phyloP scores from a whole-genome alignment of 1,140 invertebrate species.

The Andricus grossulariae region DNA sequence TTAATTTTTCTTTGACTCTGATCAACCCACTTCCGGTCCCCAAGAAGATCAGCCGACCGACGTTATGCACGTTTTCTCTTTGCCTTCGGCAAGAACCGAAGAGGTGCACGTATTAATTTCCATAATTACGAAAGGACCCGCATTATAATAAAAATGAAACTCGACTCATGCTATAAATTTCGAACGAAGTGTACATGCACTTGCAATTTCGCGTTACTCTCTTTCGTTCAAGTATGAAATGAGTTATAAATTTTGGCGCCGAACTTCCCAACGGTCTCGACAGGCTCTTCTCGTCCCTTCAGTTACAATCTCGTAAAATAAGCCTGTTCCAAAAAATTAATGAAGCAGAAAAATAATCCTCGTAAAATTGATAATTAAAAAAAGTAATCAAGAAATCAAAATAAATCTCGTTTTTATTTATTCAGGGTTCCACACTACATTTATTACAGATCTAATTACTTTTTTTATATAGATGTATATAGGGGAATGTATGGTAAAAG shows the following conservation, averaged over 20 bases:
- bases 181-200: constrained; percentile 11
- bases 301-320: too few relatives aligned
- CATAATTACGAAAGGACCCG: constrained; percentile 49
- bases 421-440: too few relatives aligned
- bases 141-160: constrained; percentile 48
- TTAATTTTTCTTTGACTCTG: constrained; percentile 8
- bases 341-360: too few relatives aligned
- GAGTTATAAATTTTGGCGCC: not conserved
- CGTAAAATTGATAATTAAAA: too few relatives aligned
- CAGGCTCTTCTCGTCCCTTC: too few relatives aligned
- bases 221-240: not conserved
- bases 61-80: constrained; percentile 47
- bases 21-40: constrained; percentile 24
- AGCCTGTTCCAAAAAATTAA: too few relatives aligned
- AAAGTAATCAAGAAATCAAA: too few relatives aligned
- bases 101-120: constrained; percentile 40
- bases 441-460: too few relatives aligned
- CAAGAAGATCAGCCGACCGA: not conserved
- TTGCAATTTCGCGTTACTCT: constrained; percentile 8
- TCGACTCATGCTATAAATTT: constrained; percentile 47
- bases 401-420: too few relatives aligned
- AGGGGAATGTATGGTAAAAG: too few relatives aligned
- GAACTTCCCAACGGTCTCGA: not conserved
- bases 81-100: constrained; percentile 41
- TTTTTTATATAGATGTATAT: too few relatives aligned